These are phyloP conservation scores for Carterocephalus palaemon DNA, from an alignment of 2,888 invertebrate species.

Conservation along the genomic window DNA sequence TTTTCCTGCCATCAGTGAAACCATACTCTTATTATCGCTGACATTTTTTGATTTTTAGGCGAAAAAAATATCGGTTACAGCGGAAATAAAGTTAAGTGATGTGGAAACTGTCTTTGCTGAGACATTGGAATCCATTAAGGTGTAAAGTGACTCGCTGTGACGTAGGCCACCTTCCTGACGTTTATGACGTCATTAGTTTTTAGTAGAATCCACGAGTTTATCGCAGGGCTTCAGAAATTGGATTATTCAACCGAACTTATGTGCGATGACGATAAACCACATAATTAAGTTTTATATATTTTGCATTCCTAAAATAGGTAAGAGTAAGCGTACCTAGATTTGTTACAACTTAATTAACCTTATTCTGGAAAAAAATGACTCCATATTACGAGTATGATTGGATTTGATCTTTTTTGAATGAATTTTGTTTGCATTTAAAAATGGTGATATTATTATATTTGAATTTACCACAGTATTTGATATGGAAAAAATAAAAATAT, in stretches of 20 bases:
- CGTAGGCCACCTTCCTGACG: conserved; percentile 32
- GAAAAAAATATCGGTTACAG: conserved; percentile 70
- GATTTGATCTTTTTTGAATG: too few species aligned
- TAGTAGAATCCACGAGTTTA: conserved; percentile 29
- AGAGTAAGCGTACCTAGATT: too few species aligned
- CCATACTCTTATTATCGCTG: neutral
- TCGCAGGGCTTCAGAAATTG: conserved; percentile 27
- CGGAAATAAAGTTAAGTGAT: conserved; percentile 71
- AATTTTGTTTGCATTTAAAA: too few species aligned
- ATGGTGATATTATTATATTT: too few species aligned
- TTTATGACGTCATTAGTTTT: conserved; percentile 31
- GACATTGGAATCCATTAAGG: conserved; percentile 64
- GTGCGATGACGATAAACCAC: too few species aligned
- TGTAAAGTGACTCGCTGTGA: conserved; percentile 63
- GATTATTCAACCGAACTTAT: conserved; percentile 28
- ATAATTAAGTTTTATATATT: too few species aligned
- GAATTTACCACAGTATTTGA: too few species aligned
- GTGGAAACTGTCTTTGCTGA: conserved; percentile 70
- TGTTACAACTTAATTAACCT: too few species aligned
- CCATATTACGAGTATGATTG: too few species aligned
- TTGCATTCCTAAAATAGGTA: too few species aligned
- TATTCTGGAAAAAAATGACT: too few species aligned
- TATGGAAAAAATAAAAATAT: too few species aligned
- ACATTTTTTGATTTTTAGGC: conserved; percentile 57
- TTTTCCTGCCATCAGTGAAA: neutral